phyloP scores from a whole-genome alignment of 2,797 vertebrate genomes.

The Myotis vivesi region DNA sequence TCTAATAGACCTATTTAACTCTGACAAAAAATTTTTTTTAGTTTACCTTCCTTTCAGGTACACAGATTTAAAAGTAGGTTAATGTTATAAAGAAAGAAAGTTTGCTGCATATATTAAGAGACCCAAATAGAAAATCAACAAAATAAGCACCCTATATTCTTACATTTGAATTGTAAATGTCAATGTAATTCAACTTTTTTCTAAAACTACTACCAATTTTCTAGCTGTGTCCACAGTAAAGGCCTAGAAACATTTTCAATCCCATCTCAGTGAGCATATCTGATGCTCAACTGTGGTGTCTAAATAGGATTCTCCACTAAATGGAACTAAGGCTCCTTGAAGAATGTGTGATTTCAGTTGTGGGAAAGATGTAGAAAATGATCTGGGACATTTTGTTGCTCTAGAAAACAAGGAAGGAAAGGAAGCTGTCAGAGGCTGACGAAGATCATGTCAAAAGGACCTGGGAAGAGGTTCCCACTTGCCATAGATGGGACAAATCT shows the following conservation, averaged over 20 bases:
- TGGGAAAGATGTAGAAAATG: neutral
- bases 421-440: neutral
- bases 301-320: neutral
- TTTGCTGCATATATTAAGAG: neutral
- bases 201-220: neutral
- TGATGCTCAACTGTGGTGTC: neutral
- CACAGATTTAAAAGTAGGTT: neutral
- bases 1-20: neutral
- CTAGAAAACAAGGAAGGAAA: neutral
- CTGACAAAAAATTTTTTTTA: neutral
- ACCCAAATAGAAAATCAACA: neutral
- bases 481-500: neutral
- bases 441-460: neutral
- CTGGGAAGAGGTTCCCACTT: neutral
- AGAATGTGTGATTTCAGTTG: neutral
- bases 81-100: neutral
- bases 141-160: neutral
- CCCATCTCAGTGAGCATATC: neutral
- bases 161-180: neutral
- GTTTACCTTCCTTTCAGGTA: neutral
- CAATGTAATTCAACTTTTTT: neutral
- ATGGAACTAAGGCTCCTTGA: neutral
- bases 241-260: neutral
- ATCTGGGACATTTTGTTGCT: neutral
- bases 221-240: neutral